A percentile compares a stretch with the other conserved stretches of the same genome.
Conservation (phyloP, 2,797 vertebrate species). For the Sebastiscus tertius region DNA sequence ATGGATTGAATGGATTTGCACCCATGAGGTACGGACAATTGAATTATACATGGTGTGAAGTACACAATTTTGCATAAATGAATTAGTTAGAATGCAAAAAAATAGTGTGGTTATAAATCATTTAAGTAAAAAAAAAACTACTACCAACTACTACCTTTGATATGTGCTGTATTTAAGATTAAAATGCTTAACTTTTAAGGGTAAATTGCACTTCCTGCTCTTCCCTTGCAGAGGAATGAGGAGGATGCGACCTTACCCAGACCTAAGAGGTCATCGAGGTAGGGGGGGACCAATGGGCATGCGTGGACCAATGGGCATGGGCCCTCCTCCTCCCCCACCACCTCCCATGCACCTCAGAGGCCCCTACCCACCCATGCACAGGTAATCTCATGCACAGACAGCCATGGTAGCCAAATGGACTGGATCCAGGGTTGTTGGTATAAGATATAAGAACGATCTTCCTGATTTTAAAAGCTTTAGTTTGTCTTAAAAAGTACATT, state of each 20-base stretch:
- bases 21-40: constrained; percentile 74
- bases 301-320: constrained; percentile 26
- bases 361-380: constrained; percentile 77
- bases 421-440: not conserved
- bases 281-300: constrained; percentile 75
- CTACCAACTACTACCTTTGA: not conserved
- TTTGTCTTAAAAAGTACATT: not conserved
- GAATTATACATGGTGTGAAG: not conserved
- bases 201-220: not conserved
- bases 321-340: constrained; percentile 38
- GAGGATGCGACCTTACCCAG: constrained; percentile 82
- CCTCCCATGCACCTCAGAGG: constrained; percentile 77
- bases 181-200: not conserved
- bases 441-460: not conserved
- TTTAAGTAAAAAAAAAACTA: not conserved
- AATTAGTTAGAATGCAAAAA: not conserved
- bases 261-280: constrained; percentile 71
- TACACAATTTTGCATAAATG: not conserved
- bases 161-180: not conserved
- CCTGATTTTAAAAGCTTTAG: not conserved
- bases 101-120: not conserved
- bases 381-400: constrained; percentile 49
- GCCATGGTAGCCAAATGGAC: not conserved
- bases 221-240: constrained; percentile 78
- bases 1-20: constrained; percentile 77